Evolutionary conservation across 2,888 invertebrate species (phyloP).

Genomic region (Rhamnusium bicolor): DNA sequence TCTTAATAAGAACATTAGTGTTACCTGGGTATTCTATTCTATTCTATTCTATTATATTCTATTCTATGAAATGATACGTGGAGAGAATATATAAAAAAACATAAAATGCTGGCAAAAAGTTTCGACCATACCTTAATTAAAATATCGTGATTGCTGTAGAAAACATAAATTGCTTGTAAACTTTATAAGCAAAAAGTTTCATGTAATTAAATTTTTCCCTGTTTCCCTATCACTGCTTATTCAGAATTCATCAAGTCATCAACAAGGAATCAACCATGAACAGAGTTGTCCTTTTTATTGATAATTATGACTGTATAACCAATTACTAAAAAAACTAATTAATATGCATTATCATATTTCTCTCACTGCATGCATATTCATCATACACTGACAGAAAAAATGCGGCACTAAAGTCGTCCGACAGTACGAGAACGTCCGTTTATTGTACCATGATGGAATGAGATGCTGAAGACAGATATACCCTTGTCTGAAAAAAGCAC

Average conservation of each 20-base stretch:
- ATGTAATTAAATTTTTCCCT: no score
- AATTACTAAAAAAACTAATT: background rate
- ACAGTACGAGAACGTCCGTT: background rate
- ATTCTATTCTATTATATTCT: no score
- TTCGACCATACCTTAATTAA: no score
- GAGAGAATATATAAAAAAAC: no score
- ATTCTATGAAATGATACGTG: no score
- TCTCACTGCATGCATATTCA: background rate
- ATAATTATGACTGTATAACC: background rate
- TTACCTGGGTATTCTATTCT: no score
- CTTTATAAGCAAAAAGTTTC: no score
- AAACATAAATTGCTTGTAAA: no score
- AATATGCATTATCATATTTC: background rate
- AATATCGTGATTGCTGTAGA: no score
- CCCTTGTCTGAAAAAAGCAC: constrained; percentile 8
- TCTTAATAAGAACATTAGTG: no score
- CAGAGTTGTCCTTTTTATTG: background rate
- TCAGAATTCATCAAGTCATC: background rate
- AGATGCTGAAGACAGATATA: constrained; percentile 15
- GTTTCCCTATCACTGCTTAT: no score
- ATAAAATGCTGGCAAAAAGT: no score
- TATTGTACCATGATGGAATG: background rate
- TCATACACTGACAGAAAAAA: background rate
- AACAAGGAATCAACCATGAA: background rate
- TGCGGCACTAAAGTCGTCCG: background rate